Evolutionary conservation across 2,888 invertebrate genomes (phyloP), one percentile per base, ranked within the genome.

Genomic region (Plebejus argus): DNA sequence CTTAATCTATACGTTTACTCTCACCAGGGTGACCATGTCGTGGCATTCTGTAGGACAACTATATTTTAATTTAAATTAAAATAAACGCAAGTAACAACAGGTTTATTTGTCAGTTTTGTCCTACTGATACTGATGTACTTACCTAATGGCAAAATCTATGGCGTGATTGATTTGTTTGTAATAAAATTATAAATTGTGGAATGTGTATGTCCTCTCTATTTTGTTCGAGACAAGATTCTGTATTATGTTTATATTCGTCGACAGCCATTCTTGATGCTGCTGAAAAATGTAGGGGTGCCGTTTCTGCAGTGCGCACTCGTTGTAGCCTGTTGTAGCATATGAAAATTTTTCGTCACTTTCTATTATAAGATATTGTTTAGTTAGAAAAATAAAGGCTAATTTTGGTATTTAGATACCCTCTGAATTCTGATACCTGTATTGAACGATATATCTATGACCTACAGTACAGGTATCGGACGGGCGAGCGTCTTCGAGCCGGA

Each of bases 1-100:
- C 72, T 77, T 77, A 78, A 79, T 80, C 81, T 78, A 81, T 81
- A 78, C 81, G 81, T 82, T 81, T 82, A 77, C 79, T 79, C 78
- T 77, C 18, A 77, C 33, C 77, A 76, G 74, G 79, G 79, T 80
- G 78, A 76, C 79, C 79, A 81, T 1, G 74, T 3, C 23, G 58
- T 10, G 8, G 7, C 12, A 20, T 1, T 49, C 71, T 58, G n/a
- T 3, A 45, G 76, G 76, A 74, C 74, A 61, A 20, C 49, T 7
- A 71, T 70, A 23, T 23, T 15, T 49, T 70, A 35, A 58, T 10
- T 72, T 10, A 72, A 20, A 61, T 61, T 61, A 1, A 61, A 61
- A 61, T 10, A 18, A 18, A 53, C 18, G 53, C 18, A 53, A 18
- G 5, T 5, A 53, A 5, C 18, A 18, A 53, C 53, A 18, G 12